Evolutionary conservation across 2,888 invertebrate genomes (phyloP).

Genomic region (Julus scandinavius): DNA sequence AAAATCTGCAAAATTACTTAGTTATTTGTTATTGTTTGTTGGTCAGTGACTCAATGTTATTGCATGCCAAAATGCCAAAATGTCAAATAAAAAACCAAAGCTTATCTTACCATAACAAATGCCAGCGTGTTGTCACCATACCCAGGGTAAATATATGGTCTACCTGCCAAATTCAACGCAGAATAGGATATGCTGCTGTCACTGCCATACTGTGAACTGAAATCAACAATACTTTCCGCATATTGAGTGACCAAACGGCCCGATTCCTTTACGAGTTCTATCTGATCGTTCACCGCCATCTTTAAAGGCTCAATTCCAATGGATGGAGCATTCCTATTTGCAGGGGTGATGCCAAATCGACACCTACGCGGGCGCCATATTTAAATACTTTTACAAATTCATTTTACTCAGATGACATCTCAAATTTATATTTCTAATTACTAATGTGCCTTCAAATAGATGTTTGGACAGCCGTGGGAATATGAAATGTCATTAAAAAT

Average conservation of each 20-base stretch:
- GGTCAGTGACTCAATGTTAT: neutral
- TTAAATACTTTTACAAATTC: neutral
- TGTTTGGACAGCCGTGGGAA: too few relatives aligned
- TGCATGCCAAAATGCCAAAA: too few relatives aligned
- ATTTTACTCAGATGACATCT: too few relatives aligned
- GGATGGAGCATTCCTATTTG: neutral
- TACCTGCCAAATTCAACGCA: constrained; percentile 64
- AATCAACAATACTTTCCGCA: constrained; percentile 63
- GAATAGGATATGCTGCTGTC: constrained; percentile 66
- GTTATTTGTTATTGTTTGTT: too few relatives aligned
- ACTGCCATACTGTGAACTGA: constrained; percentile 67
- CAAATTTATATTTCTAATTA: too few relatives aligned
- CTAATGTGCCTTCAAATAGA: too few relatives aligned
- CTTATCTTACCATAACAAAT: constrained; percentile 65
- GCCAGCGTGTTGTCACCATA: constrained; percentile 66
- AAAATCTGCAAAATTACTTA: too few relatives aligned
- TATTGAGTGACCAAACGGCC: constrained; percentile 56
- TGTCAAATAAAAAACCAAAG: too few relatives aligned
- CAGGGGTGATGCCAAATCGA: neutral
- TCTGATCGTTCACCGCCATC: neutral
- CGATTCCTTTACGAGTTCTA: too few relatives aligned
- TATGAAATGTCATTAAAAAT: too few relatives aligned
- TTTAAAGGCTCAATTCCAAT: neutral
- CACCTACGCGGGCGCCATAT: neutral
- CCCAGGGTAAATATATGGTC: constrained; percentile 62